A percentile compares a stretch with the other conserved stretches of the same genome.
Evolutionary conservation across 1,140 invertebrate species (phyloP).

Genomic region (Riptortus pedestris): DNA sequence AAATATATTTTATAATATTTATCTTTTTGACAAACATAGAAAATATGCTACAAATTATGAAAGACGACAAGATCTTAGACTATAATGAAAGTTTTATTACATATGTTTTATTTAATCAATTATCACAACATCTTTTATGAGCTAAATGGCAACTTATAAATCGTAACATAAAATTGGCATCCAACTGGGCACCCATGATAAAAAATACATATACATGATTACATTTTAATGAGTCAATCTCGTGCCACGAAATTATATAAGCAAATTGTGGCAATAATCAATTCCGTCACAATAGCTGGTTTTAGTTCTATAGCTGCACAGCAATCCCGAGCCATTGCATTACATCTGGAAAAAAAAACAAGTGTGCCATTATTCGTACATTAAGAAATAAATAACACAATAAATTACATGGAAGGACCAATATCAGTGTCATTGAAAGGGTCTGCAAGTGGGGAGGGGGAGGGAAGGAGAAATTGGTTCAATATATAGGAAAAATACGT

Average conservation of each 20-base stretch:
- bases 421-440: too few relatives aligned
- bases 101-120: background rate
- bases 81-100: conserved; percentile 4
- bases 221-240: background rate
- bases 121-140: conserved; percentile 10
- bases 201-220: background rate
- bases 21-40: conserved; percentile 1
- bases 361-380: too few relatives aligned
- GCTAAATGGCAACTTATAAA: too few relatives aligned
- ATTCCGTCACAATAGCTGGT: background rate
- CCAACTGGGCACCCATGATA: too few relatives aligned
- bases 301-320: background rate
- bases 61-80: background rate
- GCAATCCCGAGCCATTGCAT: too few relatives aligned
- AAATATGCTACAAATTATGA: conserved; percentile 8
- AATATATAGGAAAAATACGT: too few relatives aligned
- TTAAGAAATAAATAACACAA: too few relatives aligned
- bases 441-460: too few relatives aligned
- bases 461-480: too few relatives aligned
- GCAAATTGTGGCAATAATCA: background rate
- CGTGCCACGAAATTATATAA: background rate
- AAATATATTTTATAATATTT: background rate
- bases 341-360: too few relatives aligned
- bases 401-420: too few relatives aligned
- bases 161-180: too few relatives aligned